Percentiles rank a stretch among this genome's conserved stretches.
Evolutionary conservation across 2,797 vertebrate genomes (phyloP).

Genomic region (Pristis pectinata): DNA sequence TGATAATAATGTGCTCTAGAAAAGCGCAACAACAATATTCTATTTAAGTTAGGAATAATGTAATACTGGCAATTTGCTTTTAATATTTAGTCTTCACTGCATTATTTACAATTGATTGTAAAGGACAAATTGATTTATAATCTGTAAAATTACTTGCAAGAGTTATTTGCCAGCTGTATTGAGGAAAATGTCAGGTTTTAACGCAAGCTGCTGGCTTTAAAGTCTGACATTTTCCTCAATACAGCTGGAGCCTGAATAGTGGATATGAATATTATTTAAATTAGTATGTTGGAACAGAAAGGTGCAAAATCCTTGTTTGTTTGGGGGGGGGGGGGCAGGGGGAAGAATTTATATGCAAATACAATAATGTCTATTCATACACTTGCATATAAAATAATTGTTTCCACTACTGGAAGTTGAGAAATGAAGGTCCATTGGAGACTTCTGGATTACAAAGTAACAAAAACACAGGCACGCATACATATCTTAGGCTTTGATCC

Average conservation of each 20-base stretch:
- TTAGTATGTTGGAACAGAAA: not conserved
- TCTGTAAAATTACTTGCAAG: not conserved
- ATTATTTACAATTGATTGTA: not conserved
- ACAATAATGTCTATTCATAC: not conserved
- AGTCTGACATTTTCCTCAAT: too few relatives aligned
- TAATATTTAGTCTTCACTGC: not conserved
- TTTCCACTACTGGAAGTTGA: not conserved
- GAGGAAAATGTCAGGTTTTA: not conserved
- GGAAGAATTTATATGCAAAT: not conserved
- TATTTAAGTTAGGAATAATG: not conserved
- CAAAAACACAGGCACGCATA: too few relatives aligned
- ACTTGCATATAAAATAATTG: not conserved
- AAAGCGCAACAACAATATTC: not conserved
- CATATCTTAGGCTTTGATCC: not conserved
- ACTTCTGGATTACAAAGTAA: not conserved
- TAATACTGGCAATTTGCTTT: not conserved
- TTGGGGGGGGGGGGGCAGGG: too few relatives aligned
- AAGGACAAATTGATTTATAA: not conserved
- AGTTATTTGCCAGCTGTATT: not conserved
- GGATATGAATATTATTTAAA: not conserved
- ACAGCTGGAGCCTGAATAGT: too few relatives aligned
- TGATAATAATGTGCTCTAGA: not conserved
- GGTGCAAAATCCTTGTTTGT: not conserved
- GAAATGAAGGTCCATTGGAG: not conserved
- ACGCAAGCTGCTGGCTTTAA: not conserved